Percentiles rank a stretch among this genome's conserved stretches.
Evolutionary conservation across 92 coral and sea anemone genomes (phyloP).

Genomic region (Porites lobata): DNA sequence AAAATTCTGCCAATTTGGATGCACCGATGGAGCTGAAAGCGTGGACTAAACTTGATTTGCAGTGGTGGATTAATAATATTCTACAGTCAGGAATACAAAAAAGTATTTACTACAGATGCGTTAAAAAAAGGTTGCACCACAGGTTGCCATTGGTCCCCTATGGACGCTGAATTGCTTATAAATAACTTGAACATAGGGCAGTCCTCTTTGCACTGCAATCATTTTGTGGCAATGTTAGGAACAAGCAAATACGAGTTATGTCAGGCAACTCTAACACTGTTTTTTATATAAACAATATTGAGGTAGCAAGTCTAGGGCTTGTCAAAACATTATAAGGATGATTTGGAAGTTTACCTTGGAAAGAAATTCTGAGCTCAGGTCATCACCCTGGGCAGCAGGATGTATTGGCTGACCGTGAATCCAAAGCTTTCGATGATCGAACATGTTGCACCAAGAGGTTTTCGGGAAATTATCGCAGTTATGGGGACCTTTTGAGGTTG

Average conservation of each 20-base stretch:
- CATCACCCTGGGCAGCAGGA: slow-evolving; percentile 26
- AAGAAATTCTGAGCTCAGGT: slow-evolving; percentile 1
- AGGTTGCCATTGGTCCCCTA: slow-evolving; percentile 39
- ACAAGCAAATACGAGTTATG: slow-evolving; percentile 18
- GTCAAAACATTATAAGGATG: slow-evolving; percentile 11
- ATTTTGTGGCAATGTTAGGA: slow-evolving; percentile 16
- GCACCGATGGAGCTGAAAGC: neutral
- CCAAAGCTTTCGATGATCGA: slow-evolving; percentile 33
- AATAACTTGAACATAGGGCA: slow-evolving; percentile 66
- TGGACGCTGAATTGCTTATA: slow-evolving; percentile 23
- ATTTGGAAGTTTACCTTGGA: slow-evolving; percentile 17
- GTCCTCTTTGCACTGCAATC: slow-evolving; percentile 43
- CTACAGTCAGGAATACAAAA: neutral
- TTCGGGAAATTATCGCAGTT: slow-evolving; percentile 11
- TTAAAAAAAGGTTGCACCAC: slow-evolving; percentile 37
- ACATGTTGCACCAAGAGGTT: slow-evolving; percentile 31
- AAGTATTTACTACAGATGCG: slow-evolving; percentile 41
- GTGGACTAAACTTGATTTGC: slow-evolving; percentile 16
- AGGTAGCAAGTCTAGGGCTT: slow-evolving; percentile 44
- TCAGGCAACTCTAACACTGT: slow-evolving; percentile 47
- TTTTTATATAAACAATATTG: slow-evolving; percentile 45
- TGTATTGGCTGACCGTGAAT: slow-evolving; percentile 22
- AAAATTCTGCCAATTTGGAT: slow-evolving; percentile 14
- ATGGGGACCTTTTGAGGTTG: slow-evolving; percentile 33
- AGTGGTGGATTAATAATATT: slow-evolving; percentile 36